Percentiles rank a stretch among this genome's conserved stretches.
phyloP scores from a whole-genome alignment of 1,140 invertebrate species.

The Cotesia glomerata region DNA sequence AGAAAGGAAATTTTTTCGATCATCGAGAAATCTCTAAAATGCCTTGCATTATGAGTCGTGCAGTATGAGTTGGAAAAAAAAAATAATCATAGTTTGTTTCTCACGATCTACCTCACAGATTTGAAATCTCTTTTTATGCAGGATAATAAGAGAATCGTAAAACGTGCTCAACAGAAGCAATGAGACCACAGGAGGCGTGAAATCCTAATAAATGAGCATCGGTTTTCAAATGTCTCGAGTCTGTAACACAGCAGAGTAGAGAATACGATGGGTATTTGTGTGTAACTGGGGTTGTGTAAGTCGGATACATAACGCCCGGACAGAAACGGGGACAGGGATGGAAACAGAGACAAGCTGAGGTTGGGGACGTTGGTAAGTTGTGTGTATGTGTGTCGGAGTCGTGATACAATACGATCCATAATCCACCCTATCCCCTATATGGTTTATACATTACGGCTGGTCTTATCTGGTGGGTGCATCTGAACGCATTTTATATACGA shows the following conservation, averaged over 20 bases:
- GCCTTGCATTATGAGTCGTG: too few relatives aligned
- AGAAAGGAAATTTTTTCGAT: neutral
- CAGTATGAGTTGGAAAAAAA: neutral
- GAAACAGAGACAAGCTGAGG: neutral
- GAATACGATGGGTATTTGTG: neutral
- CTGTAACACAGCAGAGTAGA: neutral
- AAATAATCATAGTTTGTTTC: neutral
- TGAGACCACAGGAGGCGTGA: constrained; percentile 51
- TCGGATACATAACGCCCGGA: neutral
- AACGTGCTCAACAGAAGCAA: constrained; percentile 45
- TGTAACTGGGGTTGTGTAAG: neutral
- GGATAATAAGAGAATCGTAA: constrained; percentile 49
- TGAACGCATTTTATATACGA: constrained; percentile 33
- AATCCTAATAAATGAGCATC: constrained; percentile 62
- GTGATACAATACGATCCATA: constrained; percentile 34
- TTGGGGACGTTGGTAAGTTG: neutral
- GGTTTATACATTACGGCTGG: constrained; percentile 8
- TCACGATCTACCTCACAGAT: constrained; percentile 18
- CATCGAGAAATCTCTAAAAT: neutral
- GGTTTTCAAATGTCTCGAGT: constrained; percentile 29
- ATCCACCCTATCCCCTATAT: constrained; percentile 26
- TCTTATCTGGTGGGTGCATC: constrained; percentile 39
- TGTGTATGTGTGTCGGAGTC: neutral
- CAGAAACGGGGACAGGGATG: neutral
- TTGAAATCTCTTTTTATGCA: neutral